Conservation (phyloP, 2,797 vertebrate genomes). For the Tiaroga cobitis region DNA sequence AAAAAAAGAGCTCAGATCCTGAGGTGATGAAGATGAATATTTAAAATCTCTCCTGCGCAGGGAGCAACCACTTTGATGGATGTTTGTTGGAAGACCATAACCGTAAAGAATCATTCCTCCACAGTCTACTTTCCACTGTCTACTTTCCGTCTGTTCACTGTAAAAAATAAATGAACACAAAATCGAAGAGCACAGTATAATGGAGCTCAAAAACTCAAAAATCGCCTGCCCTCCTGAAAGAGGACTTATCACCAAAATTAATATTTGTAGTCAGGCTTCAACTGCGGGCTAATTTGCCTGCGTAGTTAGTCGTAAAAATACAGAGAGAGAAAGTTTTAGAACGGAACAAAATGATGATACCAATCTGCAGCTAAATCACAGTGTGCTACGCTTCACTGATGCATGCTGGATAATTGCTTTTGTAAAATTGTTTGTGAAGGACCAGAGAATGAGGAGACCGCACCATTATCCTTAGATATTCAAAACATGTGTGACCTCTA, state of each 20-base stretch:
- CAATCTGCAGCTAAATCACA: constrained; percentile 11
- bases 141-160: constrained; percentile 15
- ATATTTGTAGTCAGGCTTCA: constrained; percentile 7
- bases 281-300: neutral
- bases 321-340: neutral
- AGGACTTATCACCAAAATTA: neutral
- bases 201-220: constrained; percentile 13
- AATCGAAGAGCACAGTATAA: constrained; percentile 39
- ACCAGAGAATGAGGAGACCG: neutral
- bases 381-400: constrained; percentile 24
- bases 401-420: constrained; percentile 42
- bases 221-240: constrained; percentile 31
- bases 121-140: constrained; percentile 25
- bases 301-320: constrained; percentile 9
- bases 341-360: constrained; percentile 17
- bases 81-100: constrained; percentile 36
- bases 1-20: constrained; percentile 1
- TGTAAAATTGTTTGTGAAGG: constrained; percentile 37
- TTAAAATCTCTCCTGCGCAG: neutral
- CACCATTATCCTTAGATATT: constrained; percentile 25
- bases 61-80: constrained; percentile 26
- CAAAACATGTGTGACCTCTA: constrained; percentile 31
- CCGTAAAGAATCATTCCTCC: constrained; percentile 31
- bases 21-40: constrained; percentile 26
- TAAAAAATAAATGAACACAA: constrained; percentile 34